Conservation (phyloP, 2,888 invertebrate genomes). For the Zygothrica quintamaculata region DNA sequence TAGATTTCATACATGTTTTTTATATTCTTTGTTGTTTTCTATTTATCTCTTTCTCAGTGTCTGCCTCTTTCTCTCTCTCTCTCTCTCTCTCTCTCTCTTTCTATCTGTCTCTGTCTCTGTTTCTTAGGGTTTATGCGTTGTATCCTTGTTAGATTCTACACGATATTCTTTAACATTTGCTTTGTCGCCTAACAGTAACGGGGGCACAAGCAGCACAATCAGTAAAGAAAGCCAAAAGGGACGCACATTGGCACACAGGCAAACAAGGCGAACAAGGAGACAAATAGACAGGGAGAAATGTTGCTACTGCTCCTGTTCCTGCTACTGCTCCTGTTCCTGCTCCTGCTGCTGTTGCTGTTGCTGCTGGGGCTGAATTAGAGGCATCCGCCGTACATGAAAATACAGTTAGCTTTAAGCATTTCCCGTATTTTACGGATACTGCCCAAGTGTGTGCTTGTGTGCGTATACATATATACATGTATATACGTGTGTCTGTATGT, state of each 20-base stretch:
- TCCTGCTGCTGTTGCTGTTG: too few relatives aligned
- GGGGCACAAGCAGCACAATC: slow-evolving; percentile 53
- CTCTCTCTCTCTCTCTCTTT: neutral
- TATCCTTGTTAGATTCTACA: neutral
- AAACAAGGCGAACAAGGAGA: neutral
- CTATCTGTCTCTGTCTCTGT: too few relatives aligned
- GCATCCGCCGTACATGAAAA: slow-evolving; percentile 74
- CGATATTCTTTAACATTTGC: slow-evolving; percentile 44
- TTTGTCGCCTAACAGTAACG: slow-evolving; percentile 44
- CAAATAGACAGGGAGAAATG: neutral
- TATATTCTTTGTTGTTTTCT: too few relatives aligned
- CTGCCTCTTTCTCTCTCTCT: neutral
- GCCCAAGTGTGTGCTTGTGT: slow-evolving; percentile 40
- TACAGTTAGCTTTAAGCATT: slow-evolving; percentile 79
- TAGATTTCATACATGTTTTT: too few relatives aligned
- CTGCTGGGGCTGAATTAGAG: slow-evolving; percentile 58
- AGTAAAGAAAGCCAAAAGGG: slow-evolving; percentile 43
- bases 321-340: slow-evolving; percentile 3
- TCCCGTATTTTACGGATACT: slow-evolving; percentile 77
- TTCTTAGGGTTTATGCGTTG: slow-evolving; percentile 3
- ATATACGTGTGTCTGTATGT: slow-evolving; percentile 15
- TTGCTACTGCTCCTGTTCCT: slow-evolving; percentile 8
- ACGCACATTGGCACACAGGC: slow-evolving; percentile 22
- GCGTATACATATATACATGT: too few relatives aligned
- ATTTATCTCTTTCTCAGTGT: too few relatives aligned